Conservation (phyloP, 1,140 invertebrate genomes). For the Bombus difficillimus region DNA sequence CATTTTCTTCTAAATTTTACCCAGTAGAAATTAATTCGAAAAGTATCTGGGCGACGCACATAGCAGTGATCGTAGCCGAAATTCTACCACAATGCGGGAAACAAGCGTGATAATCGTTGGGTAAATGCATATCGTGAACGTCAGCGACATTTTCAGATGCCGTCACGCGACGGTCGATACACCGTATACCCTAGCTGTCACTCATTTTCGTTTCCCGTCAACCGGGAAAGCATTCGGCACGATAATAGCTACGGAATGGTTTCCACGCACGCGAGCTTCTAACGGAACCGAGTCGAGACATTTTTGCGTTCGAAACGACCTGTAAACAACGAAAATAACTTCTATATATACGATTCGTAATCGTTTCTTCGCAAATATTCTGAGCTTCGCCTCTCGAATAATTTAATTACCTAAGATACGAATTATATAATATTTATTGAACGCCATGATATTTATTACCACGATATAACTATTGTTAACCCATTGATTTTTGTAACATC, state of each 20-base stretch:
- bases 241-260: slow-evolving; percentile 26
- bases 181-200: slow-evolving; percentile 6
- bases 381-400: background rate
- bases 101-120: background rate
- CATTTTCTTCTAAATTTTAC: background rate
- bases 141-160: background rate
- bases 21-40: background rate
- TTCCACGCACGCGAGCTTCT: slow-evolving; percentile 55
- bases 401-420: background rate
- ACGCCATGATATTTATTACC: slow-evolving; percentile 45
- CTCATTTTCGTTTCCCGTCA: slow-evolving; percentile 27
- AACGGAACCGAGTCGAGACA: slow-evolving; percentile 47
- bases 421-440: slow-evolving; percentile 13
- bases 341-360: slow-evolving; percentile 5
- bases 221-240: slow-evolving; percentile 13
- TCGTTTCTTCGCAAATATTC: slow-evolving; percentile 23
- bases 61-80: background rate
- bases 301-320: background rate
- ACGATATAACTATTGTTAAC: slow-evolving; percentile 13
- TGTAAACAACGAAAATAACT: background rate
- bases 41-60: background rate
- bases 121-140: background rate
- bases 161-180: background rate
- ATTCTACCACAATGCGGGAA: background rate
- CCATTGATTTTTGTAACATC: background rate